These are phyloP conservation scores for Acanthosepion esculentum DNA, from an alignment of 2,888 invertebrate species.

Conservation along the genomic window DNA sequence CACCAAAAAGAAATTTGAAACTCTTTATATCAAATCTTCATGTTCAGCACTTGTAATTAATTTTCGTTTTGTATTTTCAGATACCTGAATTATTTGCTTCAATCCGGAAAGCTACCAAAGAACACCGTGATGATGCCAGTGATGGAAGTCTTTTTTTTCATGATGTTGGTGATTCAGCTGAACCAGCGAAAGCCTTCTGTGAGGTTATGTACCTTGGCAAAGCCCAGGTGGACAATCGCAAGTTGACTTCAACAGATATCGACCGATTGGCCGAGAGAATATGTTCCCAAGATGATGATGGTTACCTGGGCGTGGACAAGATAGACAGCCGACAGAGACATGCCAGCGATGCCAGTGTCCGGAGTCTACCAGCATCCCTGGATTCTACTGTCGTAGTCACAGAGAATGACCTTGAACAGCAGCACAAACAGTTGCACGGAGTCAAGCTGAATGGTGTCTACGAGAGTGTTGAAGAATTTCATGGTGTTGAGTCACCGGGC, in stretches of 20 bases:
- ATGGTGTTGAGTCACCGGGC: slow-evolving; percentile 53
- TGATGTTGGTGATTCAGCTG: slow-evolving; percentile 51
- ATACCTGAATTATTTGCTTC: slow-evolving; percentile 84
- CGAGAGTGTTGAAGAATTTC: slow-evolving; percentile 61
- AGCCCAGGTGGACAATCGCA: slow-evolving; percentile 89
- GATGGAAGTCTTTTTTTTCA: slow-evolving; percentile 41
- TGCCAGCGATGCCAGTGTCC: slow-evolving; percentile 71
- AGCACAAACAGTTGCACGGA: slow-evolving; percentile 53
- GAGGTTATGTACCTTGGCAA: slow-evolving; percentile 93
- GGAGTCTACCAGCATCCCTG: slow-evolving; percentile 70
- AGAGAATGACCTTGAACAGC: slow-evolving; percentile 70
- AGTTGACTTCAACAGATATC: slow-evolving; percentile 89
- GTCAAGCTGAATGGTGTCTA: slow-evolving; percentile 56
- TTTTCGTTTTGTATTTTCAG: slow-evolving; percentile 75
- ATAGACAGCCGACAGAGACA: slow-evolving; percentile 64
- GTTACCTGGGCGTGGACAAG: slow-evolving; percentile 51
- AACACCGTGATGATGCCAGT: slow-evolving; percentile 54
- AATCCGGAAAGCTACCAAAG: slow-evolving; percentile 81
- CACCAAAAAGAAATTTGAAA: too few species aligned
- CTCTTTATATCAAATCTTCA: not conserved
- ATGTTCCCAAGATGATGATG: slow-evolving; percentile 60
- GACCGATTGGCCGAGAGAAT: slow-evolving; percentile 92
- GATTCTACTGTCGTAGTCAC: slow-evolving; percentile 64
- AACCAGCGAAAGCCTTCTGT: slow-evolving; percentile 66
- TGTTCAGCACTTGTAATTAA: not conserved